Evolutionary conservation across 2,888 invertebrate genomes (phyloP), one percentile per base, ranked within the genome.

Genomic region (Apamea anceps): DNA sequence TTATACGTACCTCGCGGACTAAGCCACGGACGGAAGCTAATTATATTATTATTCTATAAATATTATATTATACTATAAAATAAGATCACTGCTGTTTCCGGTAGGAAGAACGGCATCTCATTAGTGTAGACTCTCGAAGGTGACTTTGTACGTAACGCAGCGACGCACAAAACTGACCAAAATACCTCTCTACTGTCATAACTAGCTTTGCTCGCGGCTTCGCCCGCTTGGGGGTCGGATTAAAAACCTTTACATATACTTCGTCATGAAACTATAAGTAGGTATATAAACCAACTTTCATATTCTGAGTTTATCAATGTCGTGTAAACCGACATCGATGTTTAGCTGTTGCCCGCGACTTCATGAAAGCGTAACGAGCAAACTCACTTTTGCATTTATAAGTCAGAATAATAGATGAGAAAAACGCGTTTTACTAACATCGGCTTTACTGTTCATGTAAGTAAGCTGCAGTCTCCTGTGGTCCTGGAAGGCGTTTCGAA

Each of bases 381-480:
- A 51, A 51, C 51, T 21, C 7, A 21, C 51, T 51, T 51, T 51
- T 21, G 51, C 54, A 25, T 57, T 57, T 57, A 25, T 25, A 54
- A 21, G 51, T 51, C 18, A 54, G 3, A 21, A 57, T 57, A 57
- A 25, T 65, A 65, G 1, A 32, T 21, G 10, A 77, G 0, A 28
- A 37, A 28, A 48, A 51, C 5, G 12, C 8, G 12, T 21, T 63
- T n/a, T 28, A 92, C 95, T 94, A 62, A 96, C 97, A 89, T 96
- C 96, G 21, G 96, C 96, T 86, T 95, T 95, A 73, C 96, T 96
- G 81, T 97, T 96, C 96, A 96, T 96, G 87, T 97, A 97, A 1
- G 97, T 97, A 81, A 97, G 95, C 89, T 97, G 97, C 87, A 98
- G 94, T 81, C 97, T 95, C 85, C 95, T 95, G 85, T 98, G 97